Percentiles rank a stretch among this genome's conserved stretches.
Evolutionary conservation across 1,140 invertebrate species (phyloP).

Genomic region (Mizuhopecten yessoensis): DNA sequence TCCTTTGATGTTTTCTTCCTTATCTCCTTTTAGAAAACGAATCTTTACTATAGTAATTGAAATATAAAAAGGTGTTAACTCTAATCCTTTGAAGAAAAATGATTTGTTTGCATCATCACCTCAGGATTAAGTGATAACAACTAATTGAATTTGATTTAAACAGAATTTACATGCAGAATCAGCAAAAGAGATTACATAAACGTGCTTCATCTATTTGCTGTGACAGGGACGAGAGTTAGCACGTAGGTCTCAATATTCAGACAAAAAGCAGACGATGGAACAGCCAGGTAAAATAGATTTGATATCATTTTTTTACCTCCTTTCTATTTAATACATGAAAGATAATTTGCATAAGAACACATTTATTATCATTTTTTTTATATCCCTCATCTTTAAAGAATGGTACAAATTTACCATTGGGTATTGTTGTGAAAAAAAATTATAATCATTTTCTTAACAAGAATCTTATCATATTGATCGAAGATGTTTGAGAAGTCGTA

Average conservation of each 20-base stretch:
- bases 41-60: neutral
- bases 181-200: neutral
- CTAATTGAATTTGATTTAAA: neutral
- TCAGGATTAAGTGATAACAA: neutral
- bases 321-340: no score
- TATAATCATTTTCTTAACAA: no score
- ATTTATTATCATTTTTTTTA: no score
- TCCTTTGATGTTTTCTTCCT: conserved; percentile 16
- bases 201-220: neutral
- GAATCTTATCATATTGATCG: no score
- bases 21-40: neutral
- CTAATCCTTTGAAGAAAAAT: neutral
- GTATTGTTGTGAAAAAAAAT: no score
- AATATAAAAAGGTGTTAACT: neutral
- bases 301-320: no score
- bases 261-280: neutral
- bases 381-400: no score
- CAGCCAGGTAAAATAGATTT: no score
- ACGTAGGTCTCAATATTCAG: neutral
- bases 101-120: neutral
- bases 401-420: no score
- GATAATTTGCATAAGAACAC: no score
- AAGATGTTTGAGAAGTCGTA: no score
- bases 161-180: neutral
- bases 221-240: neutral